phyloP scores from a whole-genome alignment of 2,888 invertebrate genomes.

The Labia minor region DNA sequence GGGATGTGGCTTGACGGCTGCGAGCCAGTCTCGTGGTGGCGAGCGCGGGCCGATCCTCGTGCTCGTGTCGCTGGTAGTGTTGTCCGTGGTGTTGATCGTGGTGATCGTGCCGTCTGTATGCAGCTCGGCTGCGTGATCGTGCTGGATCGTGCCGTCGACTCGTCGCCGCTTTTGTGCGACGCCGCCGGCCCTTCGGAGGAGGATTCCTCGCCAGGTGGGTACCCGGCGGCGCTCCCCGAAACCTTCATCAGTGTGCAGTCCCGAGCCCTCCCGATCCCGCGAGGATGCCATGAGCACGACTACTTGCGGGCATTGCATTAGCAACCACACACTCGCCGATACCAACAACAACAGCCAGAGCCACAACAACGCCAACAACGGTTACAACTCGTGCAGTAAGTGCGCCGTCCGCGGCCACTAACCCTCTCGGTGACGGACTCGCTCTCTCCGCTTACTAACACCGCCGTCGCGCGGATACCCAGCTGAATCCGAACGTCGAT shows the following conservation, averaged over 20 bases:
- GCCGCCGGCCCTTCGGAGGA: conserved; percentile 8
- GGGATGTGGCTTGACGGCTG: conserved; percentile 2
- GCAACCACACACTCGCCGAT: background rate
- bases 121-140: conserved; percentile 1
- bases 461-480: background rate
- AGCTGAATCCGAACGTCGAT: too few species aligned
- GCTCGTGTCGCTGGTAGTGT: background rate
- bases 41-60: background rate
- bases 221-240: background rate
- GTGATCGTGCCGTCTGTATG: conserved; percentile 1
- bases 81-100: background rate
- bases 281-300: conserved; percentile 13
- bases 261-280: background rate
- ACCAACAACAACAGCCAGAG: conserved; percentile 5
- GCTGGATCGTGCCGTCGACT: conserved; percentile 8
- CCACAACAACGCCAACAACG: conserved; percentile 8
- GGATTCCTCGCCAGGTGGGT: conserved; percentile 13
- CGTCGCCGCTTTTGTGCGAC: conserved; percentile 4
- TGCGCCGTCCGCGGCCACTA: background rate
- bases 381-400: conserved; percentile 13
- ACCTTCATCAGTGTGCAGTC: too few species aligned
- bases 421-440: background rate
- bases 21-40: conserved; percentile 1
- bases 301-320: conserved; percentile 1
- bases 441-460: background rate